Percentiles rank a stretch among this genome's conserved stretches.
Conservation (phyloP, 2,113 vertebrate species). For the Dasypus novemcinctus region DNA sequence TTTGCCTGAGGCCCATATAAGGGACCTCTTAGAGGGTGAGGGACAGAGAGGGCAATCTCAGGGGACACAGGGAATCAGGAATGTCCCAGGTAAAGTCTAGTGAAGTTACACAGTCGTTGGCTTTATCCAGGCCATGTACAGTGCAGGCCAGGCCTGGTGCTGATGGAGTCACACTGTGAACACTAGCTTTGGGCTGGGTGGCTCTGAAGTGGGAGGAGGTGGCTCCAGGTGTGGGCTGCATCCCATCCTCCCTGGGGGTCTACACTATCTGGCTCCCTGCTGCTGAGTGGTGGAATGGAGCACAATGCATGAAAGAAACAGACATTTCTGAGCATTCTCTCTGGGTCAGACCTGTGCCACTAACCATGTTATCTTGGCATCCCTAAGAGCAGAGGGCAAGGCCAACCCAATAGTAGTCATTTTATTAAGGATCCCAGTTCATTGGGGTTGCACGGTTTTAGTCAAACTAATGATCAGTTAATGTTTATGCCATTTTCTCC, state of each 20-base stretch:
- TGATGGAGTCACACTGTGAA: not conserved
- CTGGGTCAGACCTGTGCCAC: not conserved
- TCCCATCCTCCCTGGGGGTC: not conserved
- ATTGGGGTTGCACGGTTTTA: not conserved
- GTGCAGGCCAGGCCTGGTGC: not conserved
- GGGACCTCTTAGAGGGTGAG: slow-evolving; percentile 2
- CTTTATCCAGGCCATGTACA: not conserved
- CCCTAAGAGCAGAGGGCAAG: not conserved
- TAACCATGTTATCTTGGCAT: not conserved
- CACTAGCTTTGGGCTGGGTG: not conserved
- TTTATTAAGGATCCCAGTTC: not conserved
- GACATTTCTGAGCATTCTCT: not conserved
- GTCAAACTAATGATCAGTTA: not conserved
- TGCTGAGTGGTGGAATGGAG: not conserved
- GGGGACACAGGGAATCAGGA: not conserved
- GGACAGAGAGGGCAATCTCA: not conserved
- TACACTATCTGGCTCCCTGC: not conserved
- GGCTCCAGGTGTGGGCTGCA: not conserved
- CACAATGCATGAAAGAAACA: rapidly evolving
- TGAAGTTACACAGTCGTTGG: not conserved
- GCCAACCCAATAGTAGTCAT: not conserved
- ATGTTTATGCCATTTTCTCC: not conserved
- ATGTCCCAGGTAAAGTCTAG: not conserved
- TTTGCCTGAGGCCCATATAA: not conserved
- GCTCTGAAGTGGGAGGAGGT: not conserved